Base-by-base conservation (phyloP, 2,888 invertebrate genomes). In the Dichetophora obliterata region DNA sequence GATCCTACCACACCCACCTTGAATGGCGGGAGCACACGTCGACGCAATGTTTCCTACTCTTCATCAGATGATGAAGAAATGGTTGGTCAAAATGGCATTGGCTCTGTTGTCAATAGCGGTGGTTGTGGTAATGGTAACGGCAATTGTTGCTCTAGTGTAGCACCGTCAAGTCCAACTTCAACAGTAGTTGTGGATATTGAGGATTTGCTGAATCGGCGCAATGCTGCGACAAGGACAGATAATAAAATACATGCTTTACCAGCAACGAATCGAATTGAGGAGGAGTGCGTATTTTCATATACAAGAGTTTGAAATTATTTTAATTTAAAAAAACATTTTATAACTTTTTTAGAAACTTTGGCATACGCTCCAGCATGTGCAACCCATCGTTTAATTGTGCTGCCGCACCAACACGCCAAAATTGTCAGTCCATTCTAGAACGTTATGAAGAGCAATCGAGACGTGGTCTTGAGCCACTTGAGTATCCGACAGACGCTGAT, bases 171-270 rank as follows among this genome's bases (percentile, higher is more conserved):
- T 16, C 83, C 85, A 4, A 78, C 86, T 16, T 83, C 85, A 19
- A 90, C 88, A 31, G 89, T 90, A 3, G 90, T 91, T 1, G 89
- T 91, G 31, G 94, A 94, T 81, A 93, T 94, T 79, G 94, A 94
- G 88, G 94, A 94, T 85, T 88, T 94, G 9, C 85, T 88, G 3
- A 83, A 83, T 70, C 84, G 87, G 3, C 83, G 79, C 9, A 81
- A 79, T 74, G 43, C 57, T 31, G 76, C 78, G 31, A 43, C 54
- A 16, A 80, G 76, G n/a, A 72, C 43, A 72, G 59, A 73, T 0
- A 77, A 77, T 48, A 77, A 68, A 31, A 75, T 71, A 19, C 66
- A 76, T 63, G 74, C 79, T 1, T 68, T 80, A 34, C 63, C 72
- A 14, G 70, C 81, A 6, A 80, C 79, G 24, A 77, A 81, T 66